Conservation (phyloP, 2,888 invertebrate genomes). For the Eupithecia subfuscata region DNA sequence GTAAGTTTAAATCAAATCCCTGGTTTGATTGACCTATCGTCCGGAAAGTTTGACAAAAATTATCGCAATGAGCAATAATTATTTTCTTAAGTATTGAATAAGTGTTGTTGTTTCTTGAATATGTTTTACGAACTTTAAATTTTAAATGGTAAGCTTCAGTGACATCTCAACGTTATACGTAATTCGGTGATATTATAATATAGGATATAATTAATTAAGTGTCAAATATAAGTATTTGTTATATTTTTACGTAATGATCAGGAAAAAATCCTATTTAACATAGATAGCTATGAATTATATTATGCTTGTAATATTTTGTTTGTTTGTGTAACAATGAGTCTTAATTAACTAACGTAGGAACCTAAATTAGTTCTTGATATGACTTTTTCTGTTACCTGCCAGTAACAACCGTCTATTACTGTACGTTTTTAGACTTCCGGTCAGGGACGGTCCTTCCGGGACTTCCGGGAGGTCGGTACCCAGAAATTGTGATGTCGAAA, state of each 20-base stretch:
- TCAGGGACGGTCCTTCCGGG: too few relatives aligned
- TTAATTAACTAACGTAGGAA: neutral
- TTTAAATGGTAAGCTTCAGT: conserved; percentile 68
- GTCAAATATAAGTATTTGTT: conserved; percentile 56
- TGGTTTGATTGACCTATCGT: neutral
- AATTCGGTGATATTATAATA: conserved; percentile 75
- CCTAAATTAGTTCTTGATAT: too few relatives aligned
- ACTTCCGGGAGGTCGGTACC: too few relatives aligned
- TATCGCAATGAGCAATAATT: neutral
- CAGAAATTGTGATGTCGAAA: too few relatives aligned
- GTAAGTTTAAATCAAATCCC: neutral
- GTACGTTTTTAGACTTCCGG: too few relatives aligned
- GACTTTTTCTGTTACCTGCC: too few relatives aligned
- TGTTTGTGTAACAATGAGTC: neutral
- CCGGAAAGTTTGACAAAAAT: neutral
- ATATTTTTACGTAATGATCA: conserved; percentile 50
- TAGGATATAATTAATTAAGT: conserved; percentile 66
- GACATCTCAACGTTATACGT: conserved; percentile 79
- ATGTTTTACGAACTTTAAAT: conserved; percentile 78
- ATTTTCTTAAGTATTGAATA: conserved; percentile 21
- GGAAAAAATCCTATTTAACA: conserved; percentile 57
- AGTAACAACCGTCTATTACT: too few relatives aligned
- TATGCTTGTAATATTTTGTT: conserved; percentile 56
- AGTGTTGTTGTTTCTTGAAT: conserved; percentile 57
- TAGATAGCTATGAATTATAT: conserved; percentile 60